Percentiles rank a stretch among this genome's conserved stretches.
Conservation (phyloP, 2,888 invertebrate species). For the Rugalucina vietnamica region DNA sequence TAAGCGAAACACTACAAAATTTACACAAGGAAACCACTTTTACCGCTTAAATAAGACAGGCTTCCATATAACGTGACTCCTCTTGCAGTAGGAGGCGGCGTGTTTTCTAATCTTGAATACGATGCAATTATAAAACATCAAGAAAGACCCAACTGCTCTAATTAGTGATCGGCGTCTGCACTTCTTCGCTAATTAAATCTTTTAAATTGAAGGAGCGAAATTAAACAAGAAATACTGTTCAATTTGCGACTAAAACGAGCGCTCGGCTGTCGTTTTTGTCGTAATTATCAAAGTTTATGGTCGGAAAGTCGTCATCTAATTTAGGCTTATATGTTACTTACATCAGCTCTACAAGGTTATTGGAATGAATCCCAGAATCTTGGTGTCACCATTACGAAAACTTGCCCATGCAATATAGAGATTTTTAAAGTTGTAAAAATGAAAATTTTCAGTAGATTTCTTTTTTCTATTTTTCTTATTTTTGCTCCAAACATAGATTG, state of each 20-base stretch:
- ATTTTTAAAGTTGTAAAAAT: too few relatives aligned
- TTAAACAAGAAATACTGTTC: constrained; percentile 49
- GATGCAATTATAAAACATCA: constrained; percentile 3
- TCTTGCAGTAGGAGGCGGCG: not conserved
- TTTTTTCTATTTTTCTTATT: too few relatives aligned
- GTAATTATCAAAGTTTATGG: constrained; percentile 7
- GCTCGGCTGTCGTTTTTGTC: not conserved
- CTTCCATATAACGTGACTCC: too few relatives aligned
- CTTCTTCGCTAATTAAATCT: constrained; percentile 33
- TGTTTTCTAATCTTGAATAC: not conserved
- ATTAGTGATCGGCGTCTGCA: constrained; percentile 28
- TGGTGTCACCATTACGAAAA: too few relatives aligned
- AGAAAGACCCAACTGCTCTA: constrained; percentile 11
- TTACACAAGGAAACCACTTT: too few relatives aligned
- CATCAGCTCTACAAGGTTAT: too few relatives aligned
- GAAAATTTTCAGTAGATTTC: too few relatives aligned
- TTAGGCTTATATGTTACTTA: not conserved
- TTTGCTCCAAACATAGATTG: too few relatives aligned
- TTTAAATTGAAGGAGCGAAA: constrained; percentile 46
- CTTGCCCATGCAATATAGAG: too few relatives aligned
- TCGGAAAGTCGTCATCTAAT: not conserved
- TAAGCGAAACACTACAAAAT: too few relatives aligned
- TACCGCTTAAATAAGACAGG: too few relatives aligned
- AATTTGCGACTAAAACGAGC: constrained; percentile 28
- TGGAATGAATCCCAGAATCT: too few relatives aligned